Percentiles rank a stretch among this genome's conserved stretches.
phyloP scores from a whole-genome alignment of 2,888 invertebrate species.

The Platycheirus rosarum region DNA sequence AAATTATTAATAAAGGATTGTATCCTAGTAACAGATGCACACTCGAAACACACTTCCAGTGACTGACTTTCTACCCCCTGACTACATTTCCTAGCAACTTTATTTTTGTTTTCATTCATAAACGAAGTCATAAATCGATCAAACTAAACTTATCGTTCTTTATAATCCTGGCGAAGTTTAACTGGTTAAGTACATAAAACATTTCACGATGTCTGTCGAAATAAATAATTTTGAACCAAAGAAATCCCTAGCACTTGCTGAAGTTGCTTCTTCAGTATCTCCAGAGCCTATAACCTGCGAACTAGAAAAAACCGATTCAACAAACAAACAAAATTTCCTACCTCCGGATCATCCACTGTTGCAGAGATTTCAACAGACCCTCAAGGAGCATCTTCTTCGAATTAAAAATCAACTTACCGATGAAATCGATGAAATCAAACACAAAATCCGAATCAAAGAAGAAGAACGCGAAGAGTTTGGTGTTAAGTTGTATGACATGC shows the following conservation, averaged over 20 bases:
- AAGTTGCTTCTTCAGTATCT: constrained; percentile 1
- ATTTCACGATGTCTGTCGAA: background rate
- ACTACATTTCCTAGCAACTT: constrained; percentile 8
- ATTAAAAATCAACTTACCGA: constrained; percentile 86
- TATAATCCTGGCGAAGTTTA: no score
- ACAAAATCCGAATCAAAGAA: constrained; percentile 78
- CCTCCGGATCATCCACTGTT: constrained; percentile 89
- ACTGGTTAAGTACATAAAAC: no score
- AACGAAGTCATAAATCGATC: constrained; percentile 3
- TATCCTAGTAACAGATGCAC: no score
- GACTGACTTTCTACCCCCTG: no score
- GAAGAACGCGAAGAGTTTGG: constrained; percentile 82
- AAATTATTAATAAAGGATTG: no score
- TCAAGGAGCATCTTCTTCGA: constrained; percentile 86
- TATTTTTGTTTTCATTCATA: background rate
- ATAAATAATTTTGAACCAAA: constrained; percentile 2
- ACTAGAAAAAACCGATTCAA: constrained; percentile 2
- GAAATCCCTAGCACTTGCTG: background rate
- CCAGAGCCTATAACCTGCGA: background rate
- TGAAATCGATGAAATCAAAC: constrained; percentile 87
- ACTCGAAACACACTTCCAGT: no score
- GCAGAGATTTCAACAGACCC: constrained; percentile 88
- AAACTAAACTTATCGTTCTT: background rate
- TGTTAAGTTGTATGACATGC: constrained; percentile 83
- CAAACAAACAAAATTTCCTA: constrained; percentile 79